A percentile compares a stretch with the other conserved stretches of the same genome.
Evolutionary conservation across 1,140 invertebrate species (phyloP).

Genomic region (Popillia japonica): DNA sequence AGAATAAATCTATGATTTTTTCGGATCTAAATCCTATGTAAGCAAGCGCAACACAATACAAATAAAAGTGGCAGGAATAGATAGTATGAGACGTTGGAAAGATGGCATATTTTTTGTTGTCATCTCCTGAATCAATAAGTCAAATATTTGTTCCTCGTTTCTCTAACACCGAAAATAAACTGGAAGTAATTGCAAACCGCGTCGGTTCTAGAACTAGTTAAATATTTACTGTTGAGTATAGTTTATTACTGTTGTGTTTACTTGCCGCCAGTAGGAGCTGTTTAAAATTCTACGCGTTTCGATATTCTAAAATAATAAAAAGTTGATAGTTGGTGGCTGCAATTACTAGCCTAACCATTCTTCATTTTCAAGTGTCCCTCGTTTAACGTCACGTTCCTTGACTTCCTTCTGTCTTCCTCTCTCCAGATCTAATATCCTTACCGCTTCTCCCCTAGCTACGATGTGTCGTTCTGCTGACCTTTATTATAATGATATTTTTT

Average conservation of each 20-base stretch:
- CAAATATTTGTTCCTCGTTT: slow-evolving; percentile 4
- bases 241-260: neutral
- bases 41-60: neutral
- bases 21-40: neutral
- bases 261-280: neutral
- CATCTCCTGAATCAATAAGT: neutral
- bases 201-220: neutral
- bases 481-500: no score
- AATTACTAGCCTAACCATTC: no score
- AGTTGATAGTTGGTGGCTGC: no score
- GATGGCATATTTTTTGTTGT: neutral
- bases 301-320: neutral
- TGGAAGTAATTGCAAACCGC: neutral
- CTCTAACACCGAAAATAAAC: neutral
- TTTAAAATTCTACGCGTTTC: neutral
- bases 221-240: neutral
- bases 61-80: neutral
- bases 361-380: no score
- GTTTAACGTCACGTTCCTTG: no score
- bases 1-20: neutral
- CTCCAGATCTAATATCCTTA: no score
- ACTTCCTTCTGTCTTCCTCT: no score
- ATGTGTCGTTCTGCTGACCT: no score
- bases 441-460: no score
- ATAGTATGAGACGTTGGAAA: neutral